Base-by-base conservation (phyloP, 2,888 invertebrate genomes). In the Apotomis betuletana region DNA sequence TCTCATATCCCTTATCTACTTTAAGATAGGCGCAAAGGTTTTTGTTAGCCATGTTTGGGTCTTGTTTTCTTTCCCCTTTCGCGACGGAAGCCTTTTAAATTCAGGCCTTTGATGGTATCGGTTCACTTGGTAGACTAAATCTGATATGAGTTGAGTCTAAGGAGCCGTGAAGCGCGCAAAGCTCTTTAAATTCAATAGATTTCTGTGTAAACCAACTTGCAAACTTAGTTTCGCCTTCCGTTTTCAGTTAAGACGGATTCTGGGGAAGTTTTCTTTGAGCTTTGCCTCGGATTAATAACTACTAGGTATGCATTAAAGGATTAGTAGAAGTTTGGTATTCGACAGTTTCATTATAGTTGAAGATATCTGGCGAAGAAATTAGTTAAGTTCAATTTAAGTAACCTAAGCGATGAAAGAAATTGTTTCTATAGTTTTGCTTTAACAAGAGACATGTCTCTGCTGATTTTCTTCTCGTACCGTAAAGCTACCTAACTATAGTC, bases 151-250 rank as follows among this genome's bases (percentile, higher is more conserved):
- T 67, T 27, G 44, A 67, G 67, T 52, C 67, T 71, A 72, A 68
- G 63, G 58, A 63, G 58, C 68, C 67, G 59, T 72, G 68, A 68
- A 72, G 67, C 46, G 72, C 13, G 58, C 52, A 68, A 72, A 72
- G 72, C 72, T 54, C 63, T 68, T 65, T 52, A 68, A 63, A 63
- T 68, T 72, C 68, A 72, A 72, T 68, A 72, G 72, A 67, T 67
- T 71, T 62, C 61, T 57, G 62, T 57, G 57, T 67, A 71, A 67
- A 69, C 44, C 61, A 61, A 71, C 67, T 67, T 62, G 57, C 51
- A 27, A 67, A 71, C 38, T 67, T 71, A 51, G 49, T 62, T 52
- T 49, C 46, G 57, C 69, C 46, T 38, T 70, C 61, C 57, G 12
- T 57, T 49, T 13, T 46, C 15, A 12, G 27, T 61, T 67, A 36